Base-by-base conservation (phyloP, 2,797 vertebrate species). In the Botia kubotai region DNA sequence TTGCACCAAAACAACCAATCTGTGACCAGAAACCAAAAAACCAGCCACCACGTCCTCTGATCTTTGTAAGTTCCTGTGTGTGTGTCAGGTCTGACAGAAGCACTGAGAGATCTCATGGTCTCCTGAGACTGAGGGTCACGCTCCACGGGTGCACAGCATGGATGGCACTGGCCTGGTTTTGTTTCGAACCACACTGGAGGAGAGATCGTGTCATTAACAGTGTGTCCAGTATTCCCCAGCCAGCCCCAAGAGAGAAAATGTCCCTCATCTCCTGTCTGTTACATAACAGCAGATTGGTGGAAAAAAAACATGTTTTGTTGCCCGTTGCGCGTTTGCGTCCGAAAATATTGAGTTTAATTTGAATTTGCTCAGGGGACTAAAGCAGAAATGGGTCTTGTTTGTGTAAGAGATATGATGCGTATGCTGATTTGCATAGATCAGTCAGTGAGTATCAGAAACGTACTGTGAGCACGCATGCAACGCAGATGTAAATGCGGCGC, bases 251-350 rank as follows among this genome's bases (percentile, higher is more conserved):
- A 76, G 62, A 58, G 33, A 70, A n/a, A 53, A 8, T 60, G 75
- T 29, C 48, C n/a, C n/a, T 62, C 43, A 33, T 23, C 65, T 68
- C 8, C 53, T 55, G 16, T 21, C 39, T 26, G 43, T 80, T 84
- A 81, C 33, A 74, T 77, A 81, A 80, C 73, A 7, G 13, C 66
- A 72, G n/a, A 72, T 29, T 21, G 16, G 72, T 33, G 23, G 11
- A 69, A 8, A 43, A 8, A 43, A 7, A 10, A 77, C 23, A 14
- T 19, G 10, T 21, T 58, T 29, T 62, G 50, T 17, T 52, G 50
- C 1, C 2, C 33, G 33, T 33, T 33, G 43, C 43, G 10, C 43
- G 11, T 46, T 46, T 46, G 43, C 11, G 43, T 46, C 43, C 1
- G 43, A 11, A 10, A 46, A 11, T 10, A 11, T 1, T 10, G 10